Percentiles rank a stretch among this genome's conserved stretches.
Conservation (phyloP, 1,140 invertebrate species). For the Leptestheria dahalacensis region DNA sequence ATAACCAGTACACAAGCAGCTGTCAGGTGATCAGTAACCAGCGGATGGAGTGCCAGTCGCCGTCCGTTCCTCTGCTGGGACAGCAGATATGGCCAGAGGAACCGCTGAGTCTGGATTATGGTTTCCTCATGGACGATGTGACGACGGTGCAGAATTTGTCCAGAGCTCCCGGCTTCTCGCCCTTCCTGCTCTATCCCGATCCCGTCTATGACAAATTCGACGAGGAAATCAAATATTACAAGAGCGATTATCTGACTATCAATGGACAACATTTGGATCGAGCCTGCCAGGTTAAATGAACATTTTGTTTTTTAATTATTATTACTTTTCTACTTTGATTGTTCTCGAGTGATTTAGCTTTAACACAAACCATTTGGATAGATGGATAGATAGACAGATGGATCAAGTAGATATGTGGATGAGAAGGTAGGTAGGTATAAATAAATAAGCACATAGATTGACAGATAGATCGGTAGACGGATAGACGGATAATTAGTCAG, state of each 20-base stretch:
- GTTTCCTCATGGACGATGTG: constrained; percentile 91
- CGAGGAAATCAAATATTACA: constrained; percentile 85
- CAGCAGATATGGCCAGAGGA: constrained; percentile 35
- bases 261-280: constrained; percentile 83
- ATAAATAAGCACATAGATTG: too few relatives aligned
- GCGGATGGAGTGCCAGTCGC: constrained; percentile 75
- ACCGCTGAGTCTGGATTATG: constrained; percentile 66
- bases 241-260: constrained; percentile 90
- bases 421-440: too few relatives aligned
- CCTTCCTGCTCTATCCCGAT: constrained; percentile 81
- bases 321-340: not conserved
- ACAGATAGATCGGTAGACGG: too few relatives aligned
- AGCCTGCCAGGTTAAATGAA: constrained; percentile 34
- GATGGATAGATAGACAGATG: not conserved
- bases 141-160: constrained; percentile 67
- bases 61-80: constrained; percentile 35
- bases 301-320: not conserved
- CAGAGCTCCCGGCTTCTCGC: constrained; percentile 32
- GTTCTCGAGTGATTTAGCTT: not conserved
- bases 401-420: too few relatives aligned
- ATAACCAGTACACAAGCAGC: constrained; percentile 26
- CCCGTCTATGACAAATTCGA: constrained; percentile 76
- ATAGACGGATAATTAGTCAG: too few relatives aligned
- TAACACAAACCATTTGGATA: not conserved
- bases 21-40: constrained; percentile 59